Base-by-base conservation (phyloP, 2,888 invertebrate species). In the Druceiella hillmani region DNA sequence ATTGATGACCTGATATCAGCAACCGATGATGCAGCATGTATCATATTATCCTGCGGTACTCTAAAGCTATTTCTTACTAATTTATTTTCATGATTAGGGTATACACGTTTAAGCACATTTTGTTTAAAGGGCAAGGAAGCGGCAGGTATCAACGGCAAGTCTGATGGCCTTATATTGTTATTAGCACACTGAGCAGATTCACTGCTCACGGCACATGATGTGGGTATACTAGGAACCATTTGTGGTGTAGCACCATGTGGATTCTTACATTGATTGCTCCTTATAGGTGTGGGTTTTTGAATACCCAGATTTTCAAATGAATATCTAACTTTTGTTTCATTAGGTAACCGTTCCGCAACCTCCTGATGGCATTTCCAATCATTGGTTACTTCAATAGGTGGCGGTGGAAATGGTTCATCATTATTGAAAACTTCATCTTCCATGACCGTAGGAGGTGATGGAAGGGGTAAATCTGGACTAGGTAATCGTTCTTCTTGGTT, bases 361-460 rank as follows among this genome's bases (percentile, higher is more conserved):
- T 43, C 38, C 22, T 43, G 35, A 9, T 40, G 42, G 25, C 40
- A 42, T 27, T 45, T 45, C 43, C 43, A 43, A 15, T 45, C 43
- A 12, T 44, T 36, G 14, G 40, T 25, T 9, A 45, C 36, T 32
- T 45, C 45, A 11, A 38, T 75, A 1, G 76, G 72, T 1, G 81
- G 81, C 3, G 81, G 81, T 3, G 81, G 80, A 6, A 81, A 80
- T 38, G 81, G 58, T 4, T 81, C 80, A 49, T 79, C 79, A 50
- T 80, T 80, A 48, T 69, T 73, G 38, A 75, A 58, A 11, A 76
- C 74, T 49, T 79, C 79, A 42, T 73, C 71, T 48, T 77, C 77
- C 4, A 74, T 57, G 17, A 75, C 72, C 2, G 75, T 74, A 1
- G 80, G 78, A 3, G 80, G 78, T 2, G 80, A 78, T 1, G 80